Evolutionary conservation across 35 echinoderm and acorn worm genomes (phyloP).

Genomic region (Eucidaris tribuloides): DNA sequence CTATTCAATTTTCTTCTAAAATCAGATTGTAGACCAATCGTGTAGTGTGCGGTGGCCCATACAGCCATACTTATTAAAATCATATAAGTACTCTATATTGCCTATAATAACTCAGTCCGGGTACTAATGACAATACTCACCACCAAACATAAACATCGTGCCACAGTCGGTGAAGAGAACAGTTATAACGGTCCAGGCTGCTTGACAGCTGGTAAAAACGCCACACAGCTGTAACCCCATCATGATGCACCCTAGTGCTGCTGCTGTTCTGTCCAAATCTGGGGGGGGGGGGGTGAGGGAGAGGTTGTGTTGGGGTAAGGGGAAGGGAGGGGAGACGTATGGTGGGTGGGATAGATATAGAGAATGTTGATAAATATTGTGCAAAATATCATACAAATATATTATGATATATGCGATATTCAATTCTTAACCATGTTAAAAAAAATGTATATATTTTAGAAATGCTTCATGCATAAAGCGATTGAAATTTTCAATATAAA

Average conservation of each 20-base stretch:
- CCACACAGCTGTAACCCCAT: slow-evolving; percentile 82
- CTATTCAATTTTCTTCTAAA: no score
- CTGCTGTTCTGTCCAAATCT: slow-evolving; percentile 70
- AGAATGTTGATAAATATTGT: neutral
- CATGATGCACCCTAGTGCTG: slow-evolving; percentile 57
- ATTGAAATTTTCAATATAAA: no score
- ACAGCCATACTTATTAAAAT: no score
- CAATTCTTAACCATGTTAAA: neutral
- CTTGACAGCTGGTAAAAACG: slow-evolving; percentile 80
- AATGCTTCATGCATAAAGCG: no score
- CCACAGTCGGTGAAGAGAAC: slow-evolving; percentile 87
- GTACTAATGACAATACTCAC: no score
- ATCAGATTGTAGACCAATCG: no score
- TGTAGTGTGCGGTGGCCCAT: no score
- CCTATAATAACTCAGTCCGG: no score
- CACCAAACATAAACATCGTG: slow-evolving; percentile 91
- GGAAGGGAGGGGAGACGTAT: no score
- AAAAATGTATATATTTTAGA: no score
- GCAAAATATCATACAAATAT: neutral
- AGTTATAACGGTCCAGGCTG: slow-evolving; percentile 68
- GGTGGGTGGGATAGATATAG: neutral
- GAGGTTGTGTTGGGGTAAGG: no score
- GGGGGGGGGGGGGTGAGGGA: neutral
- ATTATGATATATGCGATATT: neutral
- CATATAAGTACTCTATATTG: no score